Evolutionary conservation across 1,140 invertebrate genomes (phyloP), one percentile per base, ranked within the genome.

Genomic region (Zelostemma sp.): DNA sequence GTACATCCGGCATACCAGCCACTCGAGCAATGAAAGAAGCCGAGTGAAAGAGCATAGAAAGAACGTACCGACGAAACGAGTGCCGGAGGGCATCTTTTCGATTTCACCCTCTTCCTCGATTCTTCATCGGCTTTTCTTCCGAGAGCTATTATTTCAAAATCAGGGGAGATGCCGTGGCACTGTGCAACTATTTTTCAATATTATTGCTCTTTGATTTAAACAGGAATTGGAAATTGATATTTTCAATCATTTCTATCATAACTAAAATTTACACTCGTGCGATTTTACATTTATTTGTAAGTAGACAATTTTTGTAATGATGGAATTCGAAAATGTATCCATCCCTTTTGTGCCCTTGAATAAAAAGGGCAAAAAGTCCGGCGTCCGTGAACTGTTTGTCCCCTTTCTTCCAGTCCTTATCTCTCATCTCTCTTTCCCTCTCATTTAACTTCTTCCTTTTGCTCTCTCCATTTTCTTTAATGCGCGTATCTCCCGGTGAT

Each of bases 51-150:
- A 63, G 58, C 14, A 25, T 46, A 51, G 25, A 53, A 66, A 64
- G 67, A 69, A 69, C 55, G 60, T 64, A 61, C 68, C 68, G 69
- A 70, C 74, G 75, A 77, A 79, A 78, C 75, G 75, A 78, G 78
- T 71, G 66, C 66, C 35, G 47, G 38, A 35, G 68, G 61, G 75
- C 68, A 73, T 75, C 70, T 63, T 71, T 73, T 68, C 72, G 49
- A 61, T 57, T 68, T 49, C 28, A 38, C 50, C 49, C 43, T 48
- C 48, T 60, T 51, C 60, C 58, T 59, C 49, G 35, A 0, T 15
- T 25, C n/a, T 28, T 31, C 15, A 6, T 63, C 48, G 51, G 50
- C 56, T 70, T 70, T 70, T 61, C 68, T 70, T 62, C 61, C 15
- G 8, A 3, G 21, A 8, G 3, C 8, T 25, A 25, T 25, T 25